Evolutionary conservation across 2,888 invertebrate genomes (phyloP), one percentile per base, ranked within the genome.

Genomic region (Tiphia femorata): DNA sequence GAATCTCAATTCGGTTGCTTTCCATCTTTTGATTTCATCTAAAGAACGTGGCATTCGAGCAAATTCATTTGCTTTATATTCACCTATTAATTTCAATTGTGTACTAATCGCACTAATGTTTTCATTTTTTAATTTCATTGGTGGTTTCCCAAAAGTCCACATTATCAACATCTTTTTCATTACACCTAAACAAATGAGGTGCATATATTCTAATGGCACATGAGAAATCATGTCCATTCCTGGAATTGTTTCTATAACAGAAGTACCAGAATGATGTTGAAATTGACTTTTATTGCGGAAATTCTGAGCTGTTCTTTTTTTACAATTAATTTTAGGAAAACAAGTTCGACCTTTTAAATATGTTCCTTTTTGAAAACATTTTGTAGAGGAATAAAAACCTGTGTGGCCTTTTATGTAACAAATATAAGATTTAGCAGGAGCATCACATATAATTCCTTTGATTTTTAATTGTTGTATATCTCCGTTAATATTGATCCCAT

Each of bases 121-220:
- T 20, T 8, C 12, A 21, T 49, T 48, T 1, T 19, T n/a, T 41
- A 46, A 49, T 46, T 38, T 49, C n/a, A 50, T 14, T 19, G 56
- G 35, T 23, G 14, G 20, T 8, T 46, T 25, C 37, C 58, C 58
- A n/a, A 29, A 8, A 10, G 25, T 3, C 46, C 46, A 46, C 33
- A 33, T 21, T 16, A 30, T 33, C 6, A 57, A 7, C 14, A 63
- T 30, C 10, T 35, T 43, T 51, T 46, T 47, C 1, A 59, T 42
- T 2, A 59, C 29, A 16, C 54, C 57, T 4, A 59, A 10, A 19
- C 37, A 54, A 12, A 63, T 33, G 1, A 58, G 12, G 33, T 62
- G 62, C 55, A 62, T 62, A 12, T 47, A 49, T 10, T 58, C 62
- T 0, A 60, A n/a, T 6, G 52, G 63, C 17, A 64, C 10, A 10